Evolutionary conservation across 2,113 vertebrate genomes (phyloP), one percentile per base, ranked within the genome.

Genomic region (Felis catus): DNA sequence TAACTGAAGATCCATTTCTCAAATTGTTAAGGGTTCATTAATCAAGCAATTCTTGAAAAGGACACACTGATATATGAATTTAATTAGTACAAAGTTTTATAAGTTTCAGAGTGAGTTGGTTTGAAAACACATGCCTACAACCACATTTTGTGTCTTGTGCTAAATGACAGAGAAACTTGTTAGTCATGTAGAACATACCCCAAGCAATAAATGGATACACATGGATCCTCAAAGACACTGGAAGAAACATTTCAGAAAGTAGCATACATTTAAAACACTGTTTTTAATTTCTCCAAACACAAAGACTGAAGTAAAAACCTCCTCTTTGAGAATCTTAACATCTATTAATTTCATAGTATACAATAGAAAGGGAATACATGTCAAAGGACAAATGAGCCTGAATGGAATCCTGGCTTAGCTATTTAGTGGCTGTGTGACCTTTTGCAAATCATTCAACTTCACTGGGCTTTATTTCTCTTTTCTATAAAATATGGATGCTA

Each of bases 1-100:
- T 88, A 90, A 70, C 23, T 89, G 23, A 89, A 93, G 86, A 93
- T 78, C 71, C 96, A 12, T 83, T 87, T 92, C 70, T 92, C 48
- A 76, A 76, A 58, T 70, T 96, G 31, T 68, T 88, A 91, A 80
- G 33, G 18, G 11, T 83, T 88, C 63, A 82, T 88, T 93, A 74
- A 92, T 84, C 66, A 79, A 61, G n/a, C 61, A 58, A 84, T 76
- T 97, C 76, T 71, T 12, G 58, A 55, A 58, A 87, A 95, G 21
- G 51, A 6, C 1, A 48, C 21, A 68, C 5, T 94, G 23, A 48
- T 80, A 83, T 80, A 80, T 94, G 21, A 96, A 92, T 39, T 66
- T 98, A 97, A 74, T 76, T 66, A 91, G 82, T 91, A 61, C 51
- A 41, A 89, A 3, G 19, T 39, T 81, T 89, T 63, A 25, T 33